These are phyloP conservation scores for Mesembrinibis cayennensis DNA, from an alignment of 2,113 vertebrate genomes.

Conservation along the genomic window DNA sequence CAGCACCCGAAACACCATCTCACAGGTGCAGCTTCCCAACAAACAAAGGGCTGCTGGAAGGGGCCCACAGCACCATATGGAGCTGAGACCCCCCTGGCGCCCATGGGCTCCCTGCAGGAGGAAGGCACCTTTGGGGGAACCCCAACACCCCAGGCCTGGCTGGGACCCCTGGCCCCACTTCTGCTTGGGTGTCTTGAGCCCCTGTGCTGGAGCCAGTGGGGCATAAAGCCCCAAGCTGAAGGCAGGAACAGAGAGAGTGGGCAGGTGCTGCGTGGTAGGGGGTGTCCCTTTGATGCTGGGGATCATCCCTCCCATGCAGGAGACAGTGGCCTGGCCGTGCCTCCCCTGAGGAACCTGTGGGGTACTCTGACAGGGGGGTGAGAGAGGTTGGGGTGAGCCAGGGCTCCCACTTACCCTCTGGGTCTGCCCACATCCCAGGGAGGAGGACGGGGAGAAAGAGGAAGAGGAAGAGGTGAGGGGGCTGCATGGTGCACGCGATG, in stretches of 20 bases:
- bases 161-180: background rate
- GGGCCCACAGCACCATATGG: background rate
- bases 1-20: background rate
- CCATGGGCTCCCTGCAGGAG: background rate
- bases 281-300: background rate
- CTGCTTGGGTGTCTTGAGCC: background rate
- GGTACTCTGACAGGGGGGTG: background rate
- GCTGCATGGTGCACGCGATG: background rate
- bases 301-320: background rate
- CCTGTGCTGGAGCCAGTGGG: background rate
- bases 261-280: fast-evolving
- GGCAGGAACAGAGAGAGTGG: background rate
- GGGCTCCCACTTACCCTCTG: slow-evolving; percentile 29
- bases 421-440: background rate
- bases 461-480: background rate
- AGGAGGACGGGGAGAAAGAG: background rate
- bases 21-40: background rate
- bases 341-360: background rate
- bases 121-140: background rate
- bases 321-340: background rate
- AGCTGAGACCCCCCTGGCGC: background rate
- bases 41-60: background rate
- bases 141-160: background rate
- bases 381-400: background rate
- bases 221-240: background rate